Base-by-base conservation (phyloP, 2,888 invertebrate species). In the Creontiades dilutus region DNA sequence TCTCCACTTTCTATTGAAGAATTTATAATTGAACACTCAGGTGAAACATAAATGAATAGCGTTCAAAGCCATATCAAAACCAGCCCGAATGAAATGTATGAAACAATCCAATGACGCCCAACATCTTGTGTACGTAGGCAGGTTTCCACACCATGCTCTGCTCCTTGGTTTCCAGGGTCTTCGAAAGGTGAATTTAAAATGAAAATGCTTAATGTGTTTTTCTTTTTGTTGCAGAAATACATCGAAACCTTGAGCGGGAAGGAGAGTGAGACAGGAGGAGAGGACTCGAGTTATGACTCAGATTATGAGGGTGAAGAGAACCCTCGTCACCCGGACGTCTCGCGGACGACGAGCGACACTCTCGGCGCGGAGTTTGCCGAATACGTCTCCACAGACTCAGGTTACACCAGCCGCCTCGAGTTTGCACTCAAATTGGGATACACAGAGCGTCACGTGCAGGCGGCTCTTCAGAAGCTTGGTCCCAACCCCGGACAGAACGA, bases 361-460 rank as follows among this genome's bases (percentile, higher is more conserved):
- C 94, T 97, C 92, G 96, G 96, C 14, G 97, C 96, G 4, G 97
- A 97, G 94, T 97, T 96, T 93, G 96, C 96, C 16, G 97, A 97
- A 93, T 97, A 97, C 93, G 96, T 97, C 92, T 89, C 90, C 27
- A 80, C 61, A 28, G 91, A 90, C 52, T 52, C 92, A 52, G 93
- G 93, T 47, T 94, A 94, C 92, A 94, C 94, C 92, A 95, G 95
- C 85, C 95, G 97, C 92, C 96, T 98, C 91, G 98, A 98, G 93
- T 98, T 98, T 93, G 98, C 97, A 0, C 94, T 98, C 89, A 98
- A 98, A 93, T 94, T 99, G 91, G 99, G 99, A 75, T 99, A 98
- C 93, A 96, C 97, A 0, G 98, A 98, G 93, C 95, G 95, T 78
- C 95, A 97, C 91, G 97, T 98, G 9, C 96, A 96, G 92, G 95